Base-by-base conservation (phyloP, 2,797 vertebrate genomes). In the Eospalax fontanierii region DNA sequence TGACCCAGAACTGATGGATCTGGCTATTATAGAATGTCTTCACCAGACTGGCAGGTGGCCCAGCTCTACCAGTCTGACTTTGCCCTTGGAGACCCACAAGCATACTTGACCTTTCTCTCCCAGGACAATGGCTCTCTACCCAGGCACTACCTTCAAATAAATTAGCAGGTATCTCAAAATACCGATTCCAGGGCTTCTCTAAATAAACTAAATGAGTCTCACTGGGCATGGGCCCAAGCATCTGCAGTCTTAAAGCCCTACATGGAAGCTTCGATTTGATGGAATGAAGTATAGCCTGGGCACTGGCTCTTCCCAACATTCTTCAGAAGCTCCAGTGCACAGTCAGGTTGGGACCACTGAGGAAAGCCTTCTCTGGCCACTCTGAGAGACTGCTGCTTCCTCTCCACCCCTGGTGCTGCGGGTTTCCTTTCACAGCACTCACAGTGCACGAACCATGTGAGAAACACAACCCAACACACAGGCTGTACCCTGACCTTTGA, bases 361-460 rank as follows among this genome's bases (percentile, higher is more conserved):
- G 2, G 3, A 38, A 40, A 26, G 38, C 43, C 71, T 16, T 63
- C 40, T 19, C 70, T 43, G 22, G 38, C 24, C 24, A 15, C 14
- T 61, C 2, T 19, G 0, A 50, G 46, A 28, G 19, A 83, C 33
- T 8, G 0, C 38, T 2, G 5, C 7, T 8, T 54, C 38, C 57
- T 43, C 22, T 22, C 3, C 6, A 61, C 54, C 30, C 76, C 50
- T 43, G 5, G 12, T 0, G 0, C 46, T 8, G 1, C 2, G 21
- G 30, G 35, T n/a, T 15, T 12, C 50, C 50, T 14, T 54, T 54
- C 50, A 54, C 50, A 54, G 50, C 50, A 54, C 0, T 2, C 11
- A 38, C 43, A 24, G 33, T 76, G 3, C 6, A 8, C 0, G 1
- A 30, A 24, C 28, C 74, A 10, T 38, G 16, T 12, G 22, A 63